phyloP scores from a whole-genome alignment of 2,797 vertebrate species.

The Megalops cyprinoides region DNA sequence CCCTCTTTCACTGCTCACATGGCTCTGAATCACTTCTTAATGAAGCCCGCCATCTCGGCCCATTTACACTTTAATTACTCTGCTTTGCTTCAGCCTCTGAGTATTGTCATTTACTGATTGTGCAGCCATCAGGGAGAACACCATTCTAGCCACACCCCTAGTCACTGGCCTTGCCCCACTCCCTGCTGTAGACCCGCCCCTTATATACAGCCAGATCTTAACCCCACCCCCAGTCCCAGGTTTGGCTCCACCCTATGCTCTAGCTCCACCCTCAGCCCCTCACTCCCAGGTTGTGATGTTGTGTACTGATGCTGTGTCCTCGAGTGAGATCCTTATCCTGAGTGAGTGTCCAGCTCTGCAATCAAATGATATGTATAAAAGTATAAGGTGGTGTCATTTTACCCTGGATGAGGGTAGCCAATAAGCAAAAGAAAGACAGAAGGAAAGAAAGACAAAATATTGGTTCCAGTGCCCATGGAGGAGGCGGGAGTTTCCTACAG shows the following conservation, averaged over 20 bases:
- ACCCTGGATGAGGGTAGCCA: background rate
- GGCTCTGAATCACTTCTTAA: slow-evolving; percentile 78
- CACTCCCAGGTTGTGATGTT: too few species aligned
- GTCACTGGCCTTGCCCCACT: too few species aligned
- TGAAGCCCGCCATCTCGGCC: slow-evolving; percentile 77
- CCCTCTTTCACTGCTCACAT: too few species aligned
- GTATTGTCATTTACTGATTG: slow-evolving; percentile 60
- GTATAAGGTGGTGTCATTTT: slow-evolving; percentile 59
- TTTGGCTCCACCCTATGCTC: slow-evolving; percentile 31
- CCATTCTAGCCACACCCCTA: too few species aligned
- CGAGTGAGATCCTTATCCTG: too few species aligned
- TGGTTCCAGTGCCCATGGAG: background rate
- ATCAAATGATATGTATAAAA: background rate
- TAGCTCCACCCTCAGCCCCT: slow-evolving; percentile 69
- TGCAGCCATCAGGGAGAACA: slow-evolving; percentile 47
- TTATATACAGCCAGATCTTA: too few species aligned
- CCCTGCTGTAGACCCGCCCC: too few species aligned
- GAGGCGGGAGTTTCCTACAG: background rate
- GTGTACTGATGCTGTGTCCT: background rate
- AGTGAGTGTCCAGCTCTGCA: background rate
- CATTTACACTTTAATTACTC: slow-evolving; percentile 78
- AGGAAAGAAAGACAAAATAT: background rate
- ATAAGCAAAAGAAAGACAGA: too few species aligned
- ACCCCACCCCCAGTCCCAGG: background rate
- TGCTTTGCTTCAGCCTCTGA: slow-evolving; percentile 74